A percentile compares a stretch with the other conserved stretches of the same genome.
Conservation (phyloP, 2,888 invertebrate genomes). For the Drosophila paramelanica region DNA sequence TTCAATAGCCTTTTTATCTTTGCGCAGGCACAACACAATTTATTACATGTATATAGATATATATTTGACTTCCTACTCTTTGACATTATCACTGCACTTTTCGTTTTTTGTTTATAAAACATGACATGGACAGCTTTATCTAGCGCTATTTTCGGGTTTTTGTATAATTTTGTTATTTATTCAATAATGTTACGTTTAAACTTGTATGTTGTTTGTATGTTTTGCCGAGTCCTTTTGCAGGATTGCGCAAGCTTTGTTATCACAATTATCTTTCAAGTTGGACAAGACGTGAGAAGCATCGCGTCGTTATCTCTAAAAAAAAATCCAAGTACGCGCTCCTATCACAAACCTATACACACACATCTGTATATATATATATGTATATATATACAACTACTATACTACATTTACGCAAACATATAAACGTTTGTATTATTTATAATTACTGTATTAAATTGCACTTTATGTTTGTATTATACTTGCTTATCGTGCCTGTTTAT, state of each 20-base stretch:
- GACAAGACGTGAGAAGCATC: slow-evolving; percentile 20
- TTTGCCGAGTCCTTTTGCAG: slow-evolving; percentile 11
- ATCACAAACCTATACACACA: slow-evolving; percentile 13
- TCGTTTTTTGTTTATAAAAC: neutral
- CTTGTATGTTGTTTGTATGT: slow-evolving; percentile 3
- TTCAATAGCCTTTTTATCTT: slow-evolving; percentile 41
- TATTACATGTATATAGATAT: neutral
- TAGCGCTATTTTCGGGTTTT: neutral
- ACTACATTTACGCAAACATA: neutral
- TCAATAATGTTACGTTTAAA: neutral
- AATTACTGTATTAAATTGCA: slow-evolving; percentile 59
- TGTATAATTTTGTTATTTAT: neutral
- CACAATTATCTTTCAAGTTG: slow-evolving; percentile 44
- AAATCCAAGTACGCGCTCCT: slow-evolving; percentile 8
- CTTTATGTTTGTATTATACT: slow-evolving; percentile 54
- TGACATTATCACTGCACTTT: slow-evolving; percentile 30
- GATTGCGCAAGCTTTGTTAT: slow-evolving; percentile 20
- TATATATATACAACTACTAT: slow-evolving; percentile 13
- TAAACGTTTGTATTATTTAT: slow-evolving; percentile 17
- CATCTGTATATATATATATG: neutral
- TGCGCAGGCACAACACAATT: slow-evolving; percentile 15
- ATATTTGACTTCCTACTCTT: slow-evolving; percentile 7
- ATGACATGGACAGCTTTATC: slow-evolving; percentile 8
- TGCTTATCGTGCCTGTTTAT: slow-evolving; percentile 45
- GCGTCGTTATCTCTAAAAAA: slow-evolving; percentile 35